phyloP scores from a whole-genome alignment of 2,888 invertebrate species.

The Itoplectis maculator region DNA sequence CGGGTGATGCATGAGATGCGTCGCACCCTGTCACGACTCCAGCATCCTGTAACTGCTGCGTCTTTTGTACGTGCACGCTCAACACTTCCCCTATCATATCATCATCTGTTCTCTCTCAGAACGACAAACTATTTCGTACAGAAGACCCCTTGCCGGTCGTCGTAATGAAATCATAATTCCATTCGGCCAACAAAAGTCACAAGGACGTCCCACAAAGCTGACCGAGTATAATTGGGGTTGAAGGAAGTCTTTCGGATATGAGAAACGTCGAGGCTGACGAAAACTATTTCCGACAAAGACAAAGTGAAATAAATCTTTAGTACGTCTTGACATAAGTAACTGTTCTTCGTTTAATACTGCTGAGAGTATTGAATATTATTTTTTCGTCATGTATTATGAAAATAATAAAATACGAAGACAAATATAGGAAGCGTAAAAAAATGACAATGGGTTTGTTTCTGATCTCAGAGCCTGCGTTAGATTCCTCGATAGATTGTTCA shows the following conservation, averaged over 20 bases:
- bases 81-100: slow-evolving; percentile 71
- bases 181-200: slow-evolving; percentile 70
- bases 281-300: slow-evolving; percentile 23
- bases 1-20: slow-evolving; percentile 64
- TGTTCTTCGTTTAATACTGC: neutral
- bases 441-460: neutral
- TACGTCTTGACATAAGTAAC: neutral
- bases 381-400: neutral
- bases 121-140: slow-evolving; percentile 73
- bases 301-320: slow-evolving; percentile 23
- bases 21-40: slow-evolving; percentile 59
- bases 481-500: slow-evolving; percentile 35
- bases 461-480: neutral
- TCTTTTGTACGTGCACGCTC: slow-evolving; percentile 35
- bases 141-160: slow-evolving; percentile 68
- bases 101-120: slow-evolving; percentile 57
- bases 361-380: neutral
- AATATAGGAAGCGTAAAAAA: neutral
- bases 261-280: slow-evolving; percentile 33
- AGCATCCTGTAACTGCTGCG: slow-evolving; percentile 42
- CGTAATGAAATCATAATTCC: slow-evolving; percentile 76
- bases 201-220: slow-evolving; percentile 35
- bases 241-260: slow-evolving; percentile 20
- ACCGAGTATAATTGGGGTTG: slow-evolving; percentile 41
- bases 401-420: neutral